Evolutionary conservation across 2,888 invertebrate genomes (phyloP).

Genomic region (Patella depressa): DNA sequence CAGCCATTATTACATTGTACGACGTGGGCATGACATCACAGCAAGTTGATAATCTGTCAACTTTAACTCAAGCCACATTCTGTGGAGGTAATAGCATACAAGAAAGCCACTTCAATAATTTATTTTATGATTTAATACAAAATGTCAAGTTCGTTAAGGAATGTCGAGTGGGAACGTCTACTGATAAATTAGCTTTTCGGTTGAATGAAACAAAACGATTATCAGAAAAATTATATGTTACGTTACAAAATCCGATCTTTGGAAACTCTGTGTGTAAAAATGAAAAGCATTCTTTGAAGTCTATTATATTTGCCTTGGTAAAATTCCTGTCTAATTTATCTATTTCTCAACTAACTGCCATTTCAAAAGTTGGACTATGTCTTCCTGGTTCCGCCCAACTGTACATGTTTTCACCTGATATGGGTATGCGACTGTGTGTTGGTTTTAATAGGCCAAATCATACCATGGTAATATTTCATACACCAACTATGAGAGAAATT

Average conservation of each 20-base stretch:
- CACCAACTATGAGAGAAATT: constrained; percentile 42
- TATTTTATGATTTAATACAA: constrained; percentile 26
- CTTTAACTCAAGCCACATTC: constrained; percentile 37
- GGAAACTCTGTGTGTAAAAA: background rate
- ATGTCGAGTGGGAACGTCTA: background rate
- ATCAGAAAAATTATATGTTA: background rate
- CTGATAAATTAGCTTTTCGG: background rate
- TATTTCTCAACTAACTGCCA: constrained; percentile 38
- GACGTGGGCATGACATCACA: constrained; percentile 38
- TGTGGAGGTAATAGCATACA: constrained; percentile 43
- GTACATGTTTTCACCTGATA: constrained; percentile 21
- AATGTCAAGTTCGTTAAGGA: background rate
- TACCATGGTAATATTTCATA: constrained; percentile 44
- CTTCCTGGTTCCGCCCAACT: constrained; percentile 43
- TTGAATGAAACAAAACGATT: background rate
- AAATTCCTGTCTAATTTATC: constrained; percentile 20
- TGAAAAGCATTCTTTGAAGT: background rate
- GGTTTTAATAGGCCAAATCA: constrained; percentile 53
- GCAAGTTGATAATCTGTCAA: constrained; percentile 34
- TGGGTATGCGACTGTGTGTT: constrained; percentile 46
- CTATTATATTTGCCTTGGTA: background rate
- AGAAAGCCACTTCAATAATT: constrained; percentile 43
- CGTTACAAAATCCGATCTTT: background rate
- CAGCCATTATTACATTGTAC: constrained; percentile 44
- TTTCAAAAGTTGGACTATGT: constrained; percentile 54